These are phyloP conservation scores for Nebria brevicollis DNA, from an alignment of 2,888 invertebrate species.

Conservation along the genomic window DNA sequence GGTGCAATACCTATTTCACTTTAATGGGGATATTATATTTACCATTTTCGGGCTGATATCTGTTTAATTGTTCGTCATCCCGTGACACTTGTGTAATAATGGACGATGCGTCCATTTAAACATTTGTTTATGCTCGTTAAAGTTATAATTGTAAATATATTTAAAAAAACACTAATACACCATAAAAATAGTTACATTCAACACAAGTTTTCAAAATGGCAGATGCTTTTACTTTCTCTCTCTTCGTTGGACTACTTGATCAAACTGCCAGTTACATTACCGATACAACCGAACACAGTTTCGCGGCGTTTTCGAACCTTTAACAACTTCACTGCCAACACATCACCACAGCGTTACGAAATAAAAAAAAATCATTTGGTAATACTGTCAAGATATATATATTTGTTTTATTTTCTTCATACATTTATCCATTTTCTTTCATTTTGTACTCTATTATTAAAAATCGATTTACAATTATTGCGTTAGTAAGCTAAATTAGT, in stretches of 20 bases:
- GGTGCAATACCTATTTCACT: constrained; percentile 50
- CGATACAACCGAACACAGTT: constrained; percentile 41
- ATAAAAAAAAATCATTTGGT: not conserved
- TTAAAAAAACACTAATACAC: constrained; percentile 51
- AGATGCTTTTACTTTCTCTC: constrained; percentile 57
- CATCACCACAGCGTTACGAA: too few relatives aligned
- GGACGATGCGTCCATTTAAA: constrained; percentile 98
- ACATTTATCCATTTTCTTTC: not conserved
- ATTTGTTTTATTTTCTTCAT: not conserved
- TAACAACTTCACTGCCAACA: not conserved
- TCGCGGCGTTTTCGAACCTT: constrained; percentile 50
- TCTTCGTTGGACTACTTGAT: constrained; percentile 51
- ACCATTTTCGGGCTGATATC: constrained; percentile 94
- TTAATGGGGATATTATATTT: constrained; percentile 60
- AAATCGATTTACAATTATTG: constrained; percentile 31
- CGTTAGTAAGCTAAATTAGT: constrained; percentile 7
- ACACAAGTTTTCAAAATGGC: constrained; percentile 60
- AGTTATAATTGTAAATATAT: constrained; percentile 47
- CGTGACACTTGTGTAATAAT: constrained; percentile 98
- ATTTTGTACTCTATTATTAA: constrained; percentile 29
- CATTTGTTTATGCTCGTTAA: constrained; percentile 67
- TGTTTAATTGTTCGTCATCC: constrained; percentile 96
- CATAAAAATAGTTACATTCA: constrained; percentile 54
- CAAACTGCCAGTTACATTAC: constrained; percentile 48
- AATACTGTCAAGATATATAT: not conserved